Percentiles rank a stretch among this genome's conserved stretches.
Evolutionary conservation across 2,113 vertebrate genomes (phyloP).

Genomic region (Toxostoma redivivum): DNA sequence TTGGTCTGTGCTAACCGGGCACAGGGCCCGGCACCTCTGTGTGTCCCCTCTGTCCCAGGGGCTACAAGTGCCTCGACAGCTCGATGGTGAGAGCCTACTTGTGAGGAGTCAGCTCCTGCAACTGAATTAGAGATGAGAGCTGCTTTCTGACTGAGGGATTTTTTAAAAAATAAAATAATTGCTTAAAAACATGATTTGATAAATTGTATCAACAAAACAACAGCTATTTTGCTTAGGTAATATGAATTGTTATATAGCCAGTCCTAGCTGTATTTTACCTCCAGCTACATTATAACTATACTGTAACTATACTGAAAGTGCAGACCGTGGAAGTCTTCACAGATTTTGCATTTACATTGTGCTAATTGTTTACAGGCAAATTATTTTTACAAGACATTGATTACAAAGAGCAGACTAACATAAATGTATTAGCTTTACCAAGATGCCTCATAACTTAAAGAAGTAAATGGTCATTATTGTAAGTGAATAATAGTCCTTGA

Average conservation of each 20-base stretch:
- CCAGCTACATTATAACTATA: neutral
- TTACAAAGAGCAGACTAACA: neutral
- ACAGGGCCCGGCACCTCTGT: neutral
- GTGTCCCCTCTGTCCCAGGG: neutral
- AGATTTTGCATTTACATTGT: neutral
- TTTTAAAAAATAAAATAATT: neutral
- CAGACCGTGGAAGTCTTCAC: neutral
- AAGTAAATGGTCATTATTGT: neutral
- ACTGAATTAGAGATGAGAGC: neutral
- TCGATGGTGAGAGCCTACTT: neutral
- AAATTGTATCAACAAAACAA: slow-evolving; percentile 32
- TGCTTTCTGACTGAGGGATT: neutral
- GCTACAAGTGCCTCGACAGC: neutral
- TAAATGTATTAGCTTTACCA: neutral
- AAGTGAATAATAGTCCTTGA: neutral
- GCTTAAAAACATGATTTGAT: slow-evolving; percentile 13
- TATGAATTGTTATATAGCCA: neutral
- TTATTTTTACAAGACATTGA: neutral
- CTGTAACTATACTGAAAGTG: neutral
- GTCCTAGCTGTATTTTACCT: neutral
- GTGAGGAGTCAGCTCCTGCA: rapidly evolving
- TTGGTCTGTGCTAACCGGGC: neutral
- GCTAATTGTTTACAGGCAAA: slow-evolving; percentile 19
- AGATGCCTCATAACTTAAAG: neutral
- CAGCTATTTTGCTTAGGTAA: neutral